These are phyloP conservation scores for Muntiacus reevesi DNA, from an alignment of 2,113 vertebrate species.

Conservation along the genomic window DNA sequence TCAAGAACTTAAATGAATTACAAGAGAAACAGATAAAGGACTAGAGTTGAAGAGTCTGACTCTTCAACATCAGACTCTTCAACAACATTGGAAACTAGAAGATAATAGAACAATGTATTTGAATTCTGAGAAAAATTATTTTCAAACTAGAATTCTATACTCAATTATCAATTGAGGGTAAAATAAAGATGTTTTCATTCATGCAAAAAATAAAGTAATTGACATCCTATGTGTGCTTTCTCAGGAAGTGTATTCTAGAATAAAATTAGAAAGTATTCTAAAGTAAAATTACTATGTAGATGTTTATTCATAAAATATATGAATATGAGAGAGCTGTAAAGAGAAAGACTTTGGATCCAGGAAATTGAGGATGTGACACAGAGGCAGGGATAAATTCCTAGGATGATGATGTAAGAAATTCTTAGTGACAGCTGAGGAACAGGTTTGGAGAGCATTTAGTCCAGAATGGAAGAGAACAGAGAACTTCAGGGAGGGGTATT, in stretches of 20 bases:
- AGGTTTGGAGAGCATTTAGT: not conserved
- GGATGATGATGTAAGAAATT: not conserved
- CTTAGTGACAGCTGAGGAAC: not conserved
- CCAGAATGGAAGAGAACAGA: not conserved
- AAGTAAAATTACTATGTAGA: not conserved
- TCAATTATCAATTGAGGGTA: not conserved
- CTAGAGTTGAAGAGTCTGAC: not conserved
- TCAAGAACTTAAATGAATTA: not conserved
- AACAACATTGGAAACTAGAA: not conserved
- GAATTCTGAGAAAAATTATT: conserved; percentile 22
- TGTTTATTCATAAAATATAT: not conserved
- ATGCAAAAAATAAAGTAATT: not conserved
- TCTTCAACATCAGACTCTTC: not conserved
- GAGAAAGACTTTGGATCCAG: not conserved
- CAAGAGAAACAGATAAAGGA: not conserved
- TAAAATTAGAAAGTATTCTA: not conserved
- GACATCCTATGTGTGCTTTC: not conserved
- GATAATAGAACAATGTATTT: not conserved
- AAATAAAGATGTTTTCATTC: conserved; percentile 14
- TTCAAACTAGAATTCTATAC: not conserved
- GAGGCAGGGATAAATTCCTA: not conserved
- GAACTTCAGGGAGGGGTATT: not conserved
- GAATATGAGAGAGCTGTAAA: not conserved
- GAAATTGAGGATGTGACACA: not conserved
- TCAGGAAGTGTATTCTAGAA: not conserved